phyloP scores from a whole-genome alignment of 2,797 vertebrate genomes.

The Holocentrus rufus region DNA sequence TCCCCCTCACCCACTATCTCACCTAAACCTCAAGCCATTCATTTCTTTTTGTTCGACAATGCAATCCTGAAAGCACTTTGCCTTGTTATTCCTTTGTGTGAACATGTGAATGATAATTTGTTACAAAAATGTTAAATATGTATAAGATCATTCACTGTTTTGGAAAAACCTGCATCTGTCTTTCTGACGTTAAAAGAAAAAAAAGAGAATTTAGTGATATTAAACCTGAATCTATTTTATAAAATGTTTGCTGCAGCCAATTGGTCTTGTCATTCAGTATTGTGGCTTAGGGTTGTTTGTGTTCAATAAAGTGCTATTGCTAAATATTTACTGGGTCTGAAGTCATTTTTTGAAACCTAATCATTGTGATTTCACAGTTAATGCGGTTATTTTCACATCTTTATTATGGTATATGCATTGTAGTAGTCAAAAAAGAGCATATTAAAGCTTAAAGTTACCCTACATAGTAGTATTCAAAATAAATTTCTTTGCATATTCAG shows the following conservation, averaged over 20 bases:
- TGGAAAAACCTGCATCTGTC: constrained; percentile 85
- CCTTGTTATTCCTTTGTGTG: constrained; percentile 84
- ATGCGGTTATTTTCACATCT: too few species aligned
- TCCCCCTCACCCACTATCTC: constrained; percentile 47
- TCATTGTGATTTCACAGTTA: too few species aligned
- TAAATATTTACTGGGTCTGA: constrained; percentile 75
- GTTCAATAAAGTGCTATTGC: constrained; percentile 93
- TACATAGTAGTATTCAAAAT: too few species aligned
- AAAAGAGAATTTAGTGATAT: constrained; percentile 81
- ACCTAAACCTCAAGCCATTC: constrained; percentile 84
- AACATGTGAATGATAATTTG: constrained; percentile 84
- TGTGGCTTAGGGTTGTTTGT: constrained; percentile 90
- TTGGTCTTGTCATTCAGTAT: constrained; percentile 88
- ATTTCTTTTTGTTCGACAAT: constrained; percentile 81
- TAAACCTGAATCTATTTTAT: constrained; percentile 89
- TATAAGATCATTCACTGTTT: constrained; percentile 87
- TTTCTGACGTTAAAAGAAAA: constrained; percentile 85
- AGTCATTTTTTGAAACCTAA: constrained; percentile 19
- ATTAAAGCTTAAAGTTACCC: too few species aligned
- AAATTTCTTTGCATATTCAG: too few species aligned
- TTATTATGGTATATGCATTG: too few species aligned
- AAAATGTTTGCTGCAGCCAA: constrained; percentile 84
- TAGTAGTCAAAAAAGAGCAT: too few species aligned
- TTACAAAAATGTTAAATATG: constrained; percentile 85
- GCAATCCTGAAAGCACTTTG: constrained; percentile 89